phyloP scores from a whole-genome alignment of 2,888 invertebrate genomes.

The Pomacea canaliculata region DNA sequence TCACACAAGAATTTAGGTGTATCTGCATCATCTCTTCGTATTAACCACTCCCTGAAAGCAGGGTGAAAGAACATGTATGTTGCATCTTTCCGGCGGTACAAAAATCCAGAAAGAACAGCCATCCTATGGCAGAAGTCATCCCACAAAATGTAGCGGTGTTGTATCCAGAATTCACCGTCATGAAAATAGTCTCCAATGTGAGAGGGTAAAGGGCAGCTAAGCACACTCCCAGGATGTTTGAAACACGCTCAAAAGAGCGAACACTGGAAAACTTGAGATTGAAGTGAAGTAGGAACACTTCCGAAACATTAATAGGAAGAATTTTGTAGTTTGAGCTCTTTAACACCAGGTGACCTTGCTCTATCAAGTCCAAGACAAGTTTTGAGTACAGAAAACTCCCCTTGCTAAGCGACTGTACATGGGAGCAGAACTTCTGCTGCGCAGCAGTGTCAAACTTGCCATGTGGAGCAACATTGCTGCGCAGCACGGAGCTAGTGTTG shows the following conservation, averaged over 20 bases:
- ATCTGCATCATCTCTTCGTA: constrained; percentile 79
- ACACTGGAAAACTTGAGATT: constrained; percentile 91
- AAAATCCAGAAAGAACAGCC: constrained; percentile 85
- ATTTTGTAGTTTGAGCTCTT: constrained; percentile 92
- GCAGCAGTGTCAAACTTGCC: constrained; percentile 56
- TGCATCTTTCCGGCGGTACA: constrained; percentile 90
- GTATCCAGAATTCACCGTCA: constrained; percentile 89
- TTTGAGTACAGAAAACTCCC: constrained; percentile 94
- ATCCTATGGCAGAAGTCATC: constrained; percentile 91
- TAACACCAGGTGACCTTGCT: constrained; percentile 90
- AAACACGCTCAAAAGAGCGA: constrained; percentile 86
- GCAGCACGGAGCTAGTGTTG: constrained; percentile 84
- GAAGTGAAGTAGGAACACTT: constrained; percentile 89
- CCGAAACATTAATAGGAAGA: constrained; percentile 67
- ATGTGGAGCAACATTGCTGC: constrained; percentile 77
- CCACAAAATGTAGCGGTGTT: constrained; percentile 87
- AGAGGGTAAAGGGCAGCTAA: constrained; percentile 91
- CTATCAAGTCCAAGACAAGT: constrained; percentile 90
- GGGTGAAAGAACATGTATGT: constrained; percentile 98
- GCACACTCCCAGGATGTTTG: constrained; percentile 89
- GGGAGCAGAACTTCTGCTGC: constrained; percentile 80
- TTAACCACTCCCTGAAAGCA: constrained; percentile 97
- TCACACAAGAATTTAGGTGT: constrained; percentile 94
- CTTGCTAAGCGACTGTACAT: constrained; percentile 84
- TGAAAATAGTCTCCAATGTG: constrained; percentile 90